Conservation (phyloP, 2,888 invertebrate genomes). For the Agriopis marginaria region DNA sequence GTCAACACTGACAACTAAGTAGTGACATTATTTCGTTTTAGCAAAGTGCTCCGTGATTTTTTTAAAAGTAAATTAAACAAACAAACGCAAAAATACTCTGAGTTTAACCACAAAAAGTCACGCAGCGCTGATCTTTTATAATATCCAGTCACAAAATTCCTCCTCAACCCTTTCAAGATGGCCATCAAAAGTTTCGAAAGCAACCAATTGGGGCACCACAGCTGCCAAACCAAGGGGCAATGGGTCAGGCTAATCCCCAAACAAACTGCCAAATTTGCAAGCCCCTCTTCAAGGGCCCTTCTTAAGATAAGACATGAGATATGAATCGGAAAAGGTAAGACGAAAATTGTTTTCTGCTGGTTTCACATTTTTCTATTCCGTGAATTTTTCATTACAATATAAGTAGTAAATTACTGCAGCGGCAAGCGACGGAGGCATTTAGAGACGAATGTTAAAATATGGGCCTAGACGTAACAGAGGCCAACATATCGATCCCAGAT, state of each 20-base stretch:
- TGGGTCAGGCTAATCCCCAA: slow-evolving; percentile 40
- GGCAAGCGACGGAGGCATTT: too few relatives aligned
- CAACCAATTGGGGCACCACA: slow-evolving; percentile 34
- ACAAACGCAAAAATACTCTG: too few relatives aligned
- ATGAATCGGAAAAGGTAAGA: slow-evolving; percentile 31
- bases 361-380: neutral
- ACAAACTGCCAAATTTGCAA: slow-evolving; percentile 37
- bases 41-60: too few relatives aligned
- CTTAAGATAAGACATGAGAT: slow-evolving; percentile 31
- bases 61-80: too few relatives aligned
- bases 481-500: too few relatives aligned
- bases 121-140: neutral
- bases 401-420: too few relatives aligned
- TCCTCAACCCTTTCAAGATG: slow-evolving; percentile 32
- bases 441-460: too few relatives aligned
- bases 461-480: too few relatives aligned
- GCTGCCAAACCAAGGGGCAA: slow-evolving; percentile 28
- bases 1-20: too few relatives aligned
- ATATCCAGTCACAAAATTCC: neutral
- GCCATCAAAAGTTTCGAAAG: slow-evolving; percentile 35
- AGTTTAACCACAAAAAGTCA: neutral
- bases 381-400: neutral
- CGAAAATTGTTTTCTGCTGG: slow-evolving; percentile 14
- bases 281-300: slow-evolving; percentile 31
- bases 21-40: too few relatives aligned